Conservation (phyloP, 2,113 vertebrate species). For the Platysternon megacephalum region DNA sequence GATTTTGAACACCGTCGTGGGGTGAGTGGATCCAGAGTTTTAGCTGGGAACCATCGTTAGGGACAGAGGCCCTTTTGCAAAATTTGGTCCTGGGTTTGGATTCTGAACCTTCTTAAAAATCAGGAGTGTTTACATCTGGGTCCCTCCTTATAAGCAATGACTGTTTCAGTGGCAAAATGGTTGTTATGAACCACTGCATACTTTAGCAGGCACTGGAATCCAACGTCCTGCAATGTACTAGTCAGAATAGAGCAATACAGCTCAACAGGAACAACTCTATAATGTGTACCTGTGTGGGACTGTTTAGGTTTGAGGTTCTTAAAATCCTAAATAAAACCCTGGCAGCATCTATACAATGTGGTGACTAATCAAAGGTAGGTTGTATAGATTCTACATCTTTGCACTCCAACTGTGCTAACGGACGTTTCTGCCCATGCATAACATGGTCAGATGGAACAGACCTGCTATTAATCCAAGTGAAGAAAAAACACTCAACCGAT, state of each 20-base stretch:
- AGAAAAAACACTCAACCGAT: not conserved
- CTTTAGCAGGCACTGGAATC: not conserved
- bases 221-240: not conserved
- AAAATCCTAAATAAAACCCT: not conserved
- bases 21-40: not conserved
- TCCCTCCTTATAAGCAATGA: not conserved
- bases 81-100: not conserved
- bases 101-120: not conserved
- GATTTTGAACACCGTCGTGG: not conserved
- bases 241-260: not conserved
- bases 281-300: not conserved
- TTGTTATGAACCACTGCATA: not conserved
- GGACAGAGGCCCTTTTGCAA: not conserved
- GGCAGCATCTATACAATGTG: not conserved
- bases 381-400: not conserved
- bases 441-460: not conserved
- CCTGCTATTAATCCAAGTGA: accelerated
- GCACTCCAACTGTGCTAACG: not conserved
- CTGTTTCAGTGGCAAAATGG: not conserved
- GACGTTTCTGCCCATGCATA: not conserved
- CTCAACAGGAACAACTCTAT: not conserved
- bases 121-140: not conserved
- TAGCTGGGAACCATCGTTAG: not conserved
- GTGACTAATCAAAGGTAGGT: not conserved
- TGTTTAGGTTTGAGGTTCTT: not conserved